Evolutionary conservation across 2,113 vertebrate species (phyloP), one percentile per base, ranked within the genome.

Genomic region (Choloepus hoffmanni): DNA sequence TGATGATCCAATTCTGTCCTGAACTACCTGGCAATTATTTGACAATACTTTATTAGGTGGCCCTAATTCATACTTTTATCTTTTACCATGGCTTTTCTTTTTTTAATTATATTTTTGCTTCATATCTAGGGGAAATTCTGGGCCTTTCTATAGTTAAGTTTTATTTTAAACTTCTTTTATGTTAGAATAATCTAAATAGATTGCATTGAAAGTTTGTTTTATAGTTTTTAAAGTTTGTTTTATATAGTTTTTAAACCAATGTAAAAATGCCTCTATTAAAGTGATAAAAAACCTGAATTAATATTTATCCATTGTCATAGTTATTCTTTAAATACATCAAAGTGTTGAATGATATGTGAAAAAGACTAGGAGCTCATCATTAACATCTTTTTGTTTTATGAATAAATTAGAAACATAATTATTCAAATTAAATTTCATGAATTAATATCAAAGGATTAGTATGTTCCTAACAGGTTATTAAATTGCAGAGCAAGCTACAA

Each of bases 371-470:
- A 91, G 82, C 72, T 95, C 74, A 93, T 90, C 36, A 89, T 96
- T 94, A 85, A 72, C 88, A 73, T 94, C 88, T 86, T 95, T 95
- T 70, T 92, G 26, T n/a, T 84, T 95, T 67, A 74, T 95, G 96
- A 97, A 92, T 97, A 97, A 97, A 95, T 97, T 97, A 97, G 28
- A 72, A 92, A 94, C 30, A 81, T 2, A 93, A 95, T 95, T 97
- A 97, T 97, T 97, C 81, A 97, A 96, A 97, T 96, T 95, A 95
- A 83, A 12, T 84, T 83, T 85, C 82, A 74, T 92, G 55, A 96
- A 95, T 97, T 96, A 96, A 88, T 95, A 92, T 89, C 63, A 96
- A 77, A 92, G 53, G n/a, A 36, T 14, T 90, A 73, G n/a, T 92
- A 68, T 86, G 11, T 94, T 95, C 30, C 68, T 89, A 92, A 91